Evolutionary conservation across 2,797 vertebrate genomes (phyloP).

Genomic region (Spinibarbus caldwelli): DNA sequence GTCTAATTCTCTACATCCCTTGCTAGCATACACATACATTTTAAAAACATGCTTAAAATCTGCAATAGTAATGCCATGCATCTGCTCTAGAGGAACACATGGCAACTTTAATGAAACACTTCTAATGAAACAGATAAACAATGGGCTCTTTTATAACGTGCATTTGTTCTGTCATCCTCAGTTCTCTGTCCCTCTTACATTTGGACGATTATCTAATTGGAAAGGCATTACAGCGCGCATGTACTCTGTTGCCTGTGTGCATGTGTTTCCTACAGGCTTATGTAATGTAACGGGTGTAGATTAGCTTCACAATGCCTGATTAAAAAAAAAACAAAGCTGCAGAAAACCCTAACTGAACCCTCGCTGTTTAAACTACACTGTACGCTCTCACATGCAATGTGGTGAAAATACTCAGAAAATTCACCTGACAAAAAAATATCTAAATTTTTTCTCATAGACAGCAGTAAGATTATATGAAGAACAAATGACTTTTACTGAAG

Average conservation of each 20-base stretch:
- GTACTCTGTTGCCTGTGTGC: not conserved
- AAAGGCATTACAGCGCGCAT: not conserved
- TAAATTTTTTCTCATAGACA: not conserved
- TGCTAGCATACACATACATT: not conserved
- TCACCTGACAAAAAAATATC: not conserved
- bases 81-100: not conserved
- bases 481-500: not conserved
- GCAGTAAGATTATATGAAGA: too few relatives aligned
- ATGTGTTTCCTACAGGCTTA: not conserved
- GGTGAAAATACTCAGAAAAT: too few relatives aligned
- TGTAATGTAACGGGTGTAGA: not conserved
- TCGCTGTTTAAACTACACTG: not conserved
- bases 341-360: not conserved
- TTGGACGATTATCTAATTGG: conserved; percentile 11
- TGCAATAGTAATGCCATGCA: not conserved
- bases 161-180: not conserved
- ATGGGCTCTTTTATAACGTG: not conserved
- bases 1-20: not conserved
- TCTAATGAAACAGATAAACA: not conserved
- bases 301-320: not conserved
- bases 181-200: not conserved
- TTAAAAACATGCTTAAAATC: not conserved
- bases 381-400: not conserved
- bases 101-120: not conserved
- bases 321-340: not conserved